Evolutionary conservation across 1,140 invertebrate genomes (phyloP), one percentile per base, ranked within the genome.

Genomic region (Pachypsylla venusta): DNA sequence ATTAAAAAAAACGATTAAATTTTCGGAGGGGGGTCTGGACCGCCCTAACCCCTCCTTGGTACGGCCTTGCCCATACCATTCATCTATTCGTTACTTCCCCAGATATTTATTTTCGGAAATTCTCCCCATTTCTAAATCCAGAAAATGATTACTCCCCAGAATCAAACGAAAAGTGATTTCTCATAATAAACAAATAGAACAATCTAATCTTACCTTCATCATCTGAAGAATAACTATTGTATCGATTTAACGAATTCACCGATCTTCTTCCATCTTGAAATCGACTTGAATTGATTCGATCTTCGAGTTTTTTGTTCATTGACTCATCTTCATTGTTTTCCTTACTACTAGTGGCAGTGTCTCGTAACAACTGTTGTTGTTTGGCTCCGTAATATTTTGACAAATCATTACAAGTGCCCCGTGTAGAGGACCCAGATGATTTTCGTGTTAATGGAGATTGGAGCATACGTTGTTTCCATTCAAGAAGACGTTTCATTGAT

Each of bases 391-490:
- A 76, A 62, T 74, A 74, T 63, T 67, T 74, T 1, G 69, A 70
- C 14, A 75, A 60, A 35, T 77, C 74, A 42, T 69, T 72, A 2
- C 66, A 66, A 0, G 65, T 67, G 22, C 73, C 62, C 64, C 77
- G 59, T 70, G 66, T 70, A 58, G 72, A 64, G 60, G 80, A 66
- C 2, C 68, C 70, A 0, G 80, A 80, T 42, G 81, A 79, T 71
- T 90, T 90, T 57, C 86, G 77, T 19, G 87, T 89, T 57, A 92
- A 69, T 13, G 89, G 88, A 19, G 85, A 89, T 69, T 91, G 88
- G 61, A 92, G 72, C 89, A 93, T 93, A 66, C 89, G 77, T 71
- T 93, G 88, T 70, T 93, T 93, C 89, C 89, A 93, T 72, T 92
- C 89, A 12, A 92, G 71, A 60, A 93, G 70, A 13, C 89, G 76